Percentiles rank a stretch among this genome's conserved stretches.
These are phyloP conservation scores for Poeciliopsis turrubarensis DNA, from an alignment of 2,113 vertebrate genomes.

Conservation along the genomic window DNA sequence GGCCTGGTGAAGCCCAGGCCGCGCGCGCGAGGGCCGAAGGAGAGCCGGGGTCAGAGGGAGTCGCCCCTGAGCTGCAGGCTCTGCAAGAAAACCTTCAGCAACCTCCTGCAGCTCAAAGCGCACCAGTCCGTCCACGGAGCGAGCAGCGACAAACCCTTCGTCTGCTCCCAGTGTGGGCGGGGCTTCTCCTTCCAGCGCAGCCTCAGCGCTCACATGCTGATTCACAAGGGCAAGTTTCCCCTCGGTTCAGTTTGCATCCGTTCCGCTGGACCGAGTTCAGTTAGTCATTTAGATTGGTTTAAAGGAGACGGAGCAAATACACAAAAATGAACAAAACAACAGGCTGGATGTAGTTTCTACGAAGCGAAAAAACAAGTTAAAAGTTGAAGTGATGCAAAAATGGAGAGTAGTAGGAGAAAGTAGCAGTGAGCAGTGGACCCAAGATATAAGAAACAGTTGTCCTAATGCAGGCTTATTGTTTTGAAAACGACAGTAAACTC, in stretches of 20 bases:
- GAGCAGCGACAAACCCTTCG: conserved; percentile 53
- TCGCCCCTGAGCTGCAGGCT: conserved; percentile 67
- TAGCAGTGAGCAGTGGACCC: too few species aligned
- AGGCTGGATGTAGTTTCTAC: too few species aligned
- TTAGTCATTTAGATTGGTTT: too few species aligned
- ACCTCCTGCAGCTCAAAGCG: conserved; percentile 68
- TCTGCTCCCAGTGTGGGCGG: conserved; percentile 64
- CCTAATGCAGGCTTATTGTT: too few species aligned
- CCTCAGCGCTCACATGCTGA: conserved; percentile 69
- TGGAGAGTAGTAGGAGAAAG: too few species aligned
- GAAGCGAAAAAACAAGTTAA: too few species aligned
- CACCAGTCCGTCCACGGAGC: conserved; percentile 65
- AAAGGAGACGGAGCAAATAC: too few species aligned
- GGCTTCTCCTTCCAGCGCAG: conserved; percentile 68
- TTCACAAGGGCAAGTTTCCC: conserved; percentile 66
- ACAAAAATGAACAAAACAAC: too few species aligned
- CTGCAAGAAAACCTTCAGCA: conserved; percentile 73
- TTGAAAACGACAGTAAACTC: too few species aligned
- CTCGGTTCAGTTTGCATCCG: background rate
- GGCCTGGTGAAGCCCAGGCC: conserved; percentile 23
- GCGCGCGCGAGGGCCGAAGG: conserved; percentile 18
- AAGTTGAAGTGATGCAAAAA: too few species aligned
- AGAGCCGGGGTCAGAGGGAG: conserved; percentile 22
- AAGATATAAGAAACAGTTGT: too few species aligned
- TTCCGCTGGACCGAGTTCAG: too few species aligned